Evolutionary conservation across 92 coral and sea anemone species (phyloP), one percentile per base, ranked within the genome.

Genomic region (Epizoanthus stellaris): DNA sequence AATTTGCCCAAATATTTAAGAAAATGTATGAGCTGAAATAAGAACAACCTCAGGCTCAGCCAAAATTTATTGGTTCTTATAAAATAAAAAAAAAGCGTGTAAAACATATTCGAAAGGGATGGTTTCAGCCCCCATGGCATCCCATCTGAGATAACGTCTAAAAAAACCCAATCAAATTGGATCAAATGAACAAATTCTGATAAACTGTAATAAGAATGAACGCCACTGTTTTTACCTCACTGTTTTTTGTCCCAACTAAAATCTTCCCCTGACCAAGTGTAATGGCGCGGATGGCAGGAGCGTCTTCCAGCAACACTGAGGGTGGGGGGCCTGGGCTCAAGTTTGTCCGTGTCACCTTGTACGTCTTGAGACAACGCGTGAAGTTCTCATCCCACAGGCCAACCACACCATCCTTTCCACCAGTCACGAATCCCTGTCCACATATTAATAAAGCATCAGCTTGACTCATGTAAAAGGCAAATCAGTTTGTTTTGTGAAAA

Each of bases 261-360:
- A 96, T 94, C 65, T 87, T 92, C 19, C 99, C 99, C 87, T 96
- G 99, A 15, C 99, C 99, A 3, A 96, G 92, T 1, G 99, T 92
- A 20, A 96, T 94, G 14, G 99, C 96, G 2, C 99, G 98, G 42
- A 96, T 95, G 0, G 99, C 87, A 5, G 98, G 98, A 21, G 94
- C 87, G 58, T 96, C 99, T 59, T 90, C 93, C 58, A 96, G 85
- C 20, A 96, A 86, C 52, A 93, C 85, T 4, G 94, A 91, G 0
- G 93, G 70, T 3, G 95, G 90, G 39, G 92, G 90, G 14, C 99
- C 97, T 20, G 98, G 93, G 69, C 90, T 92, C 7, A 96, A 87
- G 42, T 93, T 86, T 74, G 94, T 92, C 25, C 95, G 92, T 1
- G 98, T 87, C 49, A 96, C 94, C 70, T 91, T 93, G 93, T 96